Evolutionary conservation across 2,113 vertebrate species (phyloP).

Genomic region (Erythrocercus mccallii): DNA sequence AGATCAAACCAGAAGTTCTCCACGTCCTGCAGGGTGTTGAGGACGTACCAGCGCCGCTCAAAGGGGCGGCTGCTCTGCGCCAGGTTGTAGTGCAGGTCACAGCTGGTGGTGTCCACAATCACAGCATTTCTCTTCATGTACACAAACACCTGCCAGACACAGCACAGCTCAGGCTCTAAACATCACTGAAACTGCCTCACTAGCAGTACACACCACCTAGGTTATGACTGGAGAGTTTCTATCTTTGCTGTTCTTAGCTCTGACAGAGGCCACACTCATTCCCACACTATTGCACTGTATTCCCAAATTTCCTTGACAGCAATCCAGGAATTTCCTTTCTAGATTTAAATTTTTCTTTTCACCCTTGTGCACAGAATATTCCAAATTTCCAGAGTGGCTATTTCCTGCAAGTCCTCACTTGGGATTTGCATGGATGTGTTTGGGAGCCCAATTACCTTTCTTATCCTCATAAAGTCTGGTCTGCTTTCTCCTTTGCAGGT

Average conservation of each 20-base stretch:
- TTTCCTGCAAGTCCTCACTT: background rate
- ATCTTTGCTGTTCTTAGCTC: background rate
- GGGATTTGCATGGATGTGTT: background rate
- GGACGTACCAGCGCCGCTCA: conserved; percentile 79
- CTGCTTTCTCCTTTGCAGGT: background rate
- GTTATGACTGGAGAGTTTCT: background rate
- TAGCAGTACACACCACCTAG: background rate
- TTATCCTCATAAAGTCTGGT: background rate
- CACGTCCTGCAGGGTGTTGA: conserved; percentile 81
- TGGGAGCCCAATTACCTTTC: background rate
- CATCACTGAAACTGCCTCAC: background rate
- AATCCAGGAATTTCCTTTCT: background rate
- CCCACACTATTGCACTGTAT: background rate
- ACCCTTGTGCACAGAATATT: background rate
- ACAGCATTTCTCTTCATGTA: conserved; percentile 83
- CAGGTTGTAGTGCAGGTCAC: conserved; percentile 94
- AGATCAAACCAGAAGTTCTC: conserved; percentile 96
- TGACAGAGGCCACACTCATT: background rate
- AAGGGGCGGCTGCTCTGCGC: conserved; percentile 83
- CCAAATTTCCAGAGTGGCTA: background rate
- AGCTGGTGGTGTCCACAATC: conserved; percentile 87
- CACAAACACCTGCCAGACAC: conserved; percentile 80
- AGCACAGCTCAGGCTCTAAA: background rate
- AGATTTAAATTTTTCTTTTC: background rate
- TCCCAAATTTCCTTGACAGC: background rate